Evolutionary conservation across 2,113 vertebrate genomes (phyloP), one percentile per base, ranked within the genome.

Genomic region (Lamprologus tigripictilis): DNA sequence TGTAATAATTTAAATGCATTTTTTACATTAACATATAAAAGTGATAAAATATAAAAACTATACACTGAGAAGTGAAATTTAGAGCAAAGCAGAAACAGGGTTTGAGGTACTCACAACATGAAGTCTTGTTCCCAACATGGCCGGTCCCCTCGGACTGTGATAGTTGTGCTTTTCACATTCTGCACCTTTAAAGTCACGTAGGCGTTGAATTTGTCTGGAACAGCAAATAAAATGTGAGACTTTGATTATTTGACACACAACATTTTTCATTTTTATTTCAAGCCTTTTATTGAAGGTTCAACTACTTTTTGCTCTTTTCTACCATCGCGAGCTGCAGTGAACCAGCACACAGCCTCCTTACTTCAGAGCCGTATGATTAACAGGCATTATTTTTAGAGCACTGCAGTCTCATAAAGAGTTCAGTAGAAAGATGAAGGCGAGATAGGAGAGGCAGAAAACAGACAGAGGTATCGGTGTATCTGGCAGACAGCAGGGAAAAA

Each of bases 81-180:
- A 7, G 10, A 84, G 6, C 45, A 19, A 12, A 80, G 13, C 8
- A 63, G 4, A 0, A 42, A n/a, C n/a, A 31, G 21, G 21, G 40
- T 73, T 17, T 53, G 42, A 49, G 2, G 1, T 83, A 98, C 98
- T 99, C 95, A 99, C 98, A 99, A 99, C 98, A 99, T 99, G 95
- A 99, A 99, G 95, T 99, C 98, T 90, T 99, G 98, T 11, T 99
- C 98, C 98, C 98, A 99, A 84, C 97, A 98, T 31, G 98, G 98
- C 12, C 97, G 98, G 58, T 98, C 96, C 5, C 98, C 98, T 8
- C 98, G 97, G 14, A 99, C 98, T 0, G 97, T 97, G 83, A 99
- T 95, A 0, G 98, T 99, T 0, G 98, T 99, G 85, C 98, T 99
- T 96, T 99, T 99, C 92, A 99, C 98, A 95, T 99, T 99, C 94